Evolutionary conservation across 2,113 vertebrate genomes (phyloP), one percentile per base, ranked within the genome.

Genomic region (Calypte anna): DNA sequence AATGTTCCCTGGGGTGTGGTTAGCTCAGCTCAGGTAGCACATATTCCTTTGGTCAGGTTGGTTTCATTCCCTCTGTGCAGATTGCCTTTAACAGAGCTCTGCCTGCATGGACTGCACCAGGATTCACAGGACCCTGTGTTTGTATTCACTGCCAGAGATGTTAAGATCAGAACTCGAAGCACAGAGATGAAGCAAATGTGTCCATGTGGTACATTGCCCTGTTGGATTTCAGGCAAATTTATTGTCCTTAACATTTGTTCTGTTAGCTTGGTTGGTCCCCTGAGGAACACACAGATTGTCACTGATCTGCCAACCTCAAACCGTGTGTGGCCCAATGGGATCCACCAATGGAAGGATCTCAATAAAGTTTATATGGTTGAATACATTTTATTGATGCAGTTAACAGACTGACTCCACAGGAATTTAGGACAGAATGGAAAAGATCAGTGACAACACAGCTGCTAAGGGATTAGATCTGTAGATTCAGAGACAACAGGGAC

Each of bases 321-420:
- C 4, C 0, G 64, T 46, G 88, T 81, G 94, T 86, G 79, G 93
- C 88, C 94, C 61, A 31, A 50, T 57, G 94, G 72, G 79, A 96
- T 81, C 76, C n/a, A 12, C 91, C 90, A 67, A 19, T 53, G 61
- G 75, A 91, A 90, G 80, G 79, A 75, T 83, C 87, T 90, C 96
- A 72, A 0, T 93, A 88, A 94, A 96, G 27, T 96, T 86, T 90
- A 64, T 64, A 72, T 1, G 64, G 68, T 43, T 97, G 91, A 88
- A 96, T 83, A 75, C 57, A 24, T 91, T 96, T 96, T 95, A 95
- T 68, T 83, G 93, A 91, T 88, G 95, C 50, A 94, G 64, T 81
- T 95, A 96, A 97, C 75, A 75, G 88, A 59, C 90, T 94, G 91
- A 63, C 72, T 94, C 75, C 4, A 0, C 82, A 88, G 93, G 88